Percentiles rank a stretch among this genome's conserved stretches.
Evolutionary conservation across 2,797 vertebrate genomes (phyloP).

Genomic region (Poeciliopsis infans): DNA sequence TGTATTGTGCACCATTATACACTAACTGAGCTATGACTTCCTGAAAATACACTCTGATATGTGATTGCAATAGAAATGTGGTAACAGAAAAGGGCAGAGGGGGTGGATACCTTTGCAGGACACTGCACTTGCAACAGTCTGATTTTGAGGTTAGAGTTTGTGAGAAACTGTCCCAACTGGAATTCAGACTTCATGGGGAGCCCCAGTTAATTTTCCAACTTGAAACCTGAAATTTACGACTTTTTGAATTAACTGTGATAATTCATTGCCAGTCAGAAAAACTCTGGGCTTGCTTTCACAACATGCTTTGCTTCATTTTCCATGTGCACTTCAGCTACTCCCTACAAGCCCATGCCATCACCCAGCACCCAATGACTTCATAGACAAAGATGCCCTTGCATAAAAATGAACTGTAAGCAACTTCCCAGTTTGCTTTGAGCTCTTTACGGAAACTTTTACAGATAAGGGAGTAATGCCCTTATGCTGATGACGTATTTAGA

Average conservation of each 20-base stretch:
- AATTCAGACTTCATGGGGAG: not conserved
- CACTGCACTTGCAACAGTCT: not conserved
- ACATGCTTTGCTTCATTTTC: not conserved
- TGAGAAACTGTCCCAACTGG: not conserved
- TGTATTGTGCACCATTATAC: not conserved
- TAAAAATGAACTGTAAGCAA: not conserved
- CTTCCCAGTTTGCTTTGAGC: conserved; percentile 6
- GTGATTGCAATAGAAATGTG: not conserved
- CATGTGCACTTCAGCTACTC: not conserved
- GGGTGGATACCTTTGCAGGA: not conserved
- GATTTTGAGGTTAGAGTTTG: not conserved
- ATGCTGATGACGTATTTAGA: conserved; percentile 24
- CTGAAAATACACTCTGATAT: not conserved
- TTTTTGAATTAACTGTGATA: not conserved
- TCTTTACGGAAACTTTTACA: conserved; percentile 18
- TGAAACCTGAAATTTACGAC: not conserved
- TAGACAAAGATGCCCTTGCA: not conserved
- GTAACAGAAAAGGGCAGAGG: not conserved
- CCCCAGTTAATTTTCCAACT: not conserved
- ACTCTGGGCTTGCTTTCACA: not conserved
- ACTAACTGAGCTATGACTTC: not conserved
- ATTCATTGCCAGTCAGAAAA: conserved; percentile 5
- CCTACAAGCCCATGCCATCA: not conserved
- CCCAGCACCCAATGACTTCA: not conserved
- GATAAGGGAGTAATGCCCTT: conserved; percentile 48